These are phyloP conservation scores for Clivina fossor DNA, from an alignment of 2,888 invertebrate species.

Conservation along the genomic window DNA sequence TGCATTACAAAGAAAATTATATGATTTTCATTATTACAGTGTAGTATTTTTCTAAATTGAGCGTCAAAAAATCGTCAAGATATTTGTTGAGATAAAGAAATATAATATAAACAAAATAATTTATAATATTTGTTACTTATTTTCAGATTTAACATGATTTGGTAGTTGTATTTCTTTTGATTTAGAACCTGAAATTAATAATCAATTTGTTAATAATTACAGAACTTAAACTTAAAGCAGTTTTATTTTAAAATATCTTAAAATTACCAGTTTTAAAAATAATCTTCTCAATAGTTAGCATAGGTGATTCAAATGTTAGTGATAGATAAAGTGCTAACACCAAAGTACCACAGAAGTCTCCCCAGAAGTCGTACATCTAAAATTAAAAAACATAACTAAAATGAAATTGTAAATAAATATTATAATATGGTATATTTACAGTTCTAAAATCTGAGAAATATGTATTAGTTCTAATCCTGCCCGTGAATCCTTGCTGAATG, in stretches of 20 bases:
- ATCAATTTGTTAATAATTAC: too few species aligned
- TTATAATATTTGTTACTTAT: too few species aligned
- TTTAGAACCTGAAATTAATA: too few species aligned
- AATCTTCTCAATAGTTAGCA: background rate
- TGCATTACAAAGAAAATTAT: too few species aligned
- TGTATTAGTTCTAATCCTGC: background rate
- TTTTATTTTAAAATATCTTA: background rate
- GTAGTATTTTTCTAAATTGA: too few species aligned
- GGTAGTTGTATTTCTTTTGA: too few species aligned
- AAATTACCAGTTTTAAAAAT: background rate
- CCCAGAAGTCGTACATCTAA: background rate
- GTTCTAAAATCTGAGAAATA: background rate
- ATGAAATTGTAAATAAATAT: background rate
- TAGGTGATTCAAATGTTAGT: constrained; percentile 6
- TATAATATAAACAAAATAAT: too few species aligned
- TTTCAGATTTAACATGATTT: too few species aligned
- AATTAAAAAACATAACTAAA: background rate
- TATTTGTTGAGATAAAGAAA: too few species aligned
- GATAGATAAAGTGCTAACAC: background rate
- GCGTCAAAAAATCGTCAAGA: too few species aligned
- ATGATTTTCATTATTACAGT: too few species aligned
- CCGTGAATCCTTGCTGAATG: background rate
- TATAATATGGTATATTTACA: background rate
- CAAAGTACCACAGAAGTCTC: background rate
- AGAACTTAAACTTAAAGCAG: too few species aligned